Evolutionary conservation across 2,113 vertebrate species (phyloP).

Genomic region (Anguilla japonica): DNA sequence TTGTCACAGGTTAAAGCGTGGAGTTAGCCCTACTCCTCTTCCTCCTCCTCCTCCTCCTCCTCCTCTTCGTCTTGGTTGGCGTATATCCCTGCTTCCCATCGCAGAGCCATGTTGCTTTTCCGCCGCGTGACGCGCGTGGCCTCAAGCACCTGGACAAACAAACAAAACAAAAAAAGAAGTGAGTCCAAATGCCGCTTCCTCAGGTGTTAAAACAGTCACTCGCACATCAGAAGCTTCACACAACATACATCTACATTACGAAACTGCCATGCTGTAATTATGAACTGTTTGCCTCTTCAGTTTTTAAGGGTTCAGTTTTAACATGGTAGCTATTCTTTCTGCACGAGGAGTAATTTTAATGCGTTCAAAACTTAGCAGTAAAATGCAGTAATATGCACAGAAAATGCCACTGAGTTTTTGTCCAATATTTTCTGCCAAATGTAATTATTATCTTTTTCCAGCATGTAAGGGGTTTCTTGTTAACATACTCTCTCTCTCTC

Average conservation of each 20-base stretch:
- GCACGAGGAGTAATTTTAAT: not conserved
- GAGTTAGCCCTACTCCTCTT: constrained; percentile 40
- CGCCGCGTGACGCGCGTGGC: constrained; percentile 92
- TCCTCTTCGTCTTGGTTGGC: constrained; percentile 81
- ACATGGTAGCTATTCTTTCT: not conserved
- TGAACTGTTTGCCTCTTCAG: not conserved
- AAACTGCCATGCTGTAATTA: not conserved
- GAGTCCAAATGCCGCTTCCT: not conserved
- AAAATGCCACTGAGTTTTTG: not conserved
- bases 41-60: constrained; percentile 67
- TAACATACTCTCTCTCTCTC: not conserved
- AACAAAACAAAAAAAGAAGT: constrained; percentile 16
- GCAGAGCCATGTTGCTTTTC: constrained; percentile 90
- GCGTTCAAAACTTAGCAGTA: not conserved
- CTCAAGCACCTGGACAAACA: constrained; percentile 83
- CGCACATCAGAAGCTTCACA: no score
- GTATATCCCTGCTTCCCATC: constrained; percentile 96
- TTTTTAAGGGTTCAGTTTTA: not conserved
- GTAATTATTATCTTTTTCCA: not conserved
- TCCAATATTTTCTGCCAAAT: not conserved
- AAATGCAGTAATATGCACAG: not conserved
- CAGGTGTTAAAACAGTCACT: no score
- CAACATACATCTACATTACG: no score
- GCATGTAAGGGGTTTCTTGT: not conserved
- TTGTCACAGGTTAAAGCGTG: constrained; percentile 34